Conservation (phyloP, 2,797 vertebrate genomes). For the Petrocephalus sullivani region DNA sequence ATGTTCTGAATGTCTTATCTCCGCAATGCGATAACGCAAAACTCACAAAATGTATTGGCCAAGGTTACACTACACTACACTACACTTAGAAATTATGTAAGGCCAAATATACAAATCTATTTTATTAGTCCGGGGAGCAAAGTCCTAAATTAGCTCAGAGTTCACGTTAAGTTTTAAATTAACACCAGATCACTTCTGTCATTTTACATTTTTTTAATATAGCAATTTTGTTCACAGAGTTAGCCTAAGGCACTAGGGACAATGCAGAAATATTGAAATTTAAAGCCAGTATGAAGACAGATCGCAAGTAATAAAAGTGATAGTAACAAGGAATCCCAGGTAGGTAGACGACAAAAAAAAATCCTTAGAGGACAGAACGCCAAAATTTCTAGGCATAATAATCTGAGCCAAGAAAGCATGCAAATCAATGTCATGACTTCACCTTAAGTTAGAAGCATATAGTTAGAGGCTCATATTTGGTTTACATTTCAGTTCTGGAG, state of each 20-base stretch:
- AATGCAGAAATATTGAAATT: neutral
- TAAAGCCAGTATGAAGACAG: neutral
- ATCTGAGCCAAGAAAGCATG: neutral
- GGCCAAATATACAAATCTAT: neutral
- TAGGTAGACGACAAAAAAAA: neutral
- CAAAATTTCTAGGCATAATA: neutral
- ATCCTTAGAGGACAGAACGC: neutral
- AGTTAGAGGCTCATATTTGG: neutral
- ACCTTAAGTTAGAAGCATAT: neutral
- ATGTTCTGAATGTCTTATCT: neutral
- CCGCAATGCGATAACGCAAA: neutral
- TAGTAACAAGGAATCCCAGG: neutral
- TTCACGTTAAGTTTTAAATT: neutral
- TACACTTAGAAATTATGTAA: neutral
- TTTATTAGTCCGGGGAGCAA: neutral
- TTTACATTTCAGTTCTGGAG: neutral
- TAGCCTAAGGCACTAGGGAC: neutral
- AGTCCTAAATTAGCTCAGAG: neutral
- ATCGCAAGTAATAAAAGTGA: neutral
- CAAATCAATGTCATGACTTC: neutral
- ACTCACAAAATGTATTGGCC: neutral
- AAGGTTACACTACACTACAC: neutral
- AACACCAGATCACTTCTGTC: neutral
- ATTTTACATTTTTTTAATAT: neutral
- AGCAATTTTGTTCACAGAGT: neutral